phyloP scores from a whole-genome alignment of 2,797 vertebrate species.

The Lepus townsendii region DNA sequence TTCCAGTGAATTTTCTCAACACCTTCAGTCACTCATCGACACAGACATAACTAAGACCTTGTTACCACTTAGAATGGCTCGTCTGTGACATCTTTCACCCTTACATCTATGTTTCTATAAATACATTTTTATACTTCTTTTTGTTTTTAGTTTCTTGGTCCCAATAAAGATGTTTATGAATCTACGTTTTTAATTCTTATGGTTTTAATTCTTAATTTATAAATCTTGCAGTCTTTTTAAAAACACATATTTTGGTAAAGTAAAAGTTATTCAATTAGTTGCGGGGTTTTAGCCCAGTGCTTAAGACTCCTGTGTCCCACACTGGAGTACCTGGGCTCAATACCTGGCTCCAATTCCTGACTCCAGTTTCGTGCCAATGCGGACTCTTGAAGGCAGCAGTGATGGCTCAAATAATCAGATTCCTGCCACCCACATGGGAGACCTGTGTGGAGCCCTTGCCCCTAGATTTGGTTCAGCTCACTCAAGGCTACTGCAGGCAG shows the following conservation, averaged over 20 bases:
- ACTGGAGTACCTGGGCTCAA: no score
- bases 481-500: no score
- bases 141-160: not conserved
- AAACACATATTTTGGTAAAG: constrained; percentile 79
- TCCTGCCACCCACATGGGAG: no score
- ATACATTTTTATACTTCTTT: not conserved
- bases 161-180: constrained; percentile 71
- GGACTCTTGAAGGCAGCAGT: no score
- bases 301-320: no score
- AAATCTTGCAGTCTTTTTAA: constrained; percentile 79
- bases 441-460: no score
- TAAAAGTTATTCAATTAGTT: constrained; percentile 74
- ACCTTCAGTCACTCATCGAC: not conserved
- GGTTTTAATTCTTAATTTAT: constrained; percentile 79
- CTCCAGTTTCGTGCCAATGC: no score
- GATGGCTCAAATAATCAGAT: no score
- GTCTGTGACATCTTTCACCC: not conserved
- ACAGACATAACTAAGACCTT: not conserved
- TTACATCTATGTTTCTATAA: not conserved
- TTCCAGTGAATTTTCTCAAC: constrained; percentile 13
- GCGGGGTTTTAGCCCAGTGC: no score
- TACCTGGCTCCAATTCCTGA: no score
- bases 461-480: no score
- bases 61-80: not conserved
- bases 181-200: constrained; percentile 76